Conservation (phyloP, 2,888 invertebrate genomes). For the Sericinus montela region DNA sequence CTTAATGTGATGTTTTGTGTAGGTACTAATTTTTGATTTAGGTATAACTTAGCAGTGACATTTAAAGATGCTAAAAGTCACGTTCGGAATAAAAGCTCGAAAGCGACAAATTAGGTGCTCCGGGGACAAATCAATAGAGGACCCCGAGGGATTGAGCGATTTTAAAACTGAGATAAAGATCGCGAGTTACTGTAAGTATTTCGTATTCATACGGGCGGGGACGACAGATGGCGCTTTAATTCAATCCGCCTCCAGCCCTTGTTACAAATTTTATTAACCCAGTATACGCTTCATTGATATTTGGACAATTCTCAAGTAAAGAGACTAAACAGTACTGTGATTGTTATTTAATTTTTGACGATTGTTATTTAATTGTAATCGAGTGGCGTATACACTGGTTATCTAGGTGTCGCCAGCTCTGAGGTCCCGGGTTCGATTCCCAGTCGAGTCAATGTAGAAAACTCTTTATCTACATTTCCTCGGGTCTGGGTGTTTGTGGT, state of each 20-base stretch:
- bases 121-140: conserved; percentile 69
- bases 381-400: too few relatives aligned
- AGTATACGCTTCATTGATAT: conserved; percentile 79
- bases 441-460: too few relatives aligned
- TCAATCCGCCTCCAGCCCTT: conserved; percentile 74
- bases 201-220: conserved; percentile 73
- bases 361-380: too few relatives aligned
- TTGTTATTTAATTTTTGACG: too few relatives aligned
- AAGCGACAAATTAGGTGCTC: conserved; percentile 63
- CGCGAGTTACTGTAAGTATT: conserved; percentile 69
- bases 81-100: conserved; percentile 61
- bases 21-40: too few relatives aligned
- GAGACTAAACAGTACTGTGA: conserved; percentile 33
- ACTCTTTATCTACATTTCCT: too few relatives aligned
- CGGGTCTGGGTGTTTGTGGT: too few relatives aligned
- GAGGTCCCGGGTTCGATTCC: too few relatives aligned
- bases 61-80: conserved; percentile 47
- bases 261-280: conserved; percentile 74
- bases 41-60: background rate
- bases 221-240: conserved; percentile 77
- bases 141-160: conserved; percentile 70
- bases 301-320: conserved; percentile 65
- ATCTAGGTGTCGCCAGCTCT: too few relatives aligned
- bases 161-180: conserved; percentile 79
- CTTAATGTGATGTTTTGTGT: too few relatives aligned